Evolutionary conservation across 1,140 invertebrate genomes (phyloP).

Genomic region (Plectrocnemia conspersa): DNA sequence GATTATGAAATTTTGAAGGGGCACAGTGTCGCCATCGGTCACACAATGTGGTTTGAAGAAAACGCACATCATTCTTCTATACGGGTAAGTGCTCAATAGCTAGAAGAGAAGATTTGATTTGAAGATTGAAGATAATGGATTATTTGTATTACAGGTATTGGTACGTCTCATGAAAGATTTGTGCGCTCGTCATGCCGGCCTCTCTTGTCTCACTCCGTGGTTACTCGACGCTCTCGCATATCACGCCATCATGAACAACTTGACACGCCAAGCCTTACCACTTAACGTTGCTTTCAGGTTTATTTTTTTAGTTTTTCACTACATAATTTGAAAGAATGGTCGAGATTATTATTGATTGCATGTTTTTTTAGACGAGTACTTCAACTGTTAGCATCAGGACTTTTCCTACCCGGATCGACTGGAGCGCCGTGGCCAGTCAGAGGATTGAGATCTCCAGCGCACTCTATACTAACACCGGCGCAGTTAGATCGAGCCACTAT

Average conservation of each 20-base stretch:
- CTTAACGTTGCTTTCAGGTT: conserved; percentile 81
- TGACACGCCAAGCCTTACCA: conserved; percentile 83
- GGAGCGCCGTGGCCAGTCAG: conserved; percentile 94
- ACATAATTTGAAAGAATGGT: conserved; percentile 6
- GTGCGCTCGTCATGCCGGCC: conserved; percentile 80
- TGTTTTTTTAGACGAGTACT: conserved; percentile 64
- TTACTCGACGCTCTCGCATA: conserved; percentile 94
- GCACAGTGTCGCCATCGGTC: conserved; percentile 89
- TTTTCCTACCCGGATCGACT: conserved; percentile 92
- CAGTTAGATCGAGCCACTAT: conserved; percentile 92
- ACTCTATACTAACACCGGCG: conserved; percentile 87
- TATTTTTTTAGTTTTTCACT: conserved; percentile 8
- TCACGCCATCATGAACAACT: conserved; percentile 96
- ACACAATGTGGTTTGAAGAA: conserved; percentile 97
- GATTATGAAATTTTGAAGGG: conserved; percentile 81
- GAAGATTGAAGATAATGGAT: background rate
- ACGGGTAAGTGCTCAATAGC: conserved; percentile 59
- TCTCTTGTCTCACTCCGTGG: conserved; percentile 90
- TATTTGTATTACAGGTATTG: conserved; percentile 50
- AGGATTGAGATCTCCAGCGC: conserved; percentile 80
- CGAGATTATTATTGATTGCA: conserved; percentile 6
- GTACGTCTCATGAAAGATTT: conserved; percentile 90
- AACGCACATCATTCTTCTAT: conserved; percentile 96
- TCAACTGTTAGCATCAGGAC: conserved; percentile 86
- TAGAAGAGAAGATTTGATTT: conserved; percentile 1